phyloP scores from a whole-genome alignment of 64 coral and sea anemone genomes.

The Pachyseris speciosa region DNA sequence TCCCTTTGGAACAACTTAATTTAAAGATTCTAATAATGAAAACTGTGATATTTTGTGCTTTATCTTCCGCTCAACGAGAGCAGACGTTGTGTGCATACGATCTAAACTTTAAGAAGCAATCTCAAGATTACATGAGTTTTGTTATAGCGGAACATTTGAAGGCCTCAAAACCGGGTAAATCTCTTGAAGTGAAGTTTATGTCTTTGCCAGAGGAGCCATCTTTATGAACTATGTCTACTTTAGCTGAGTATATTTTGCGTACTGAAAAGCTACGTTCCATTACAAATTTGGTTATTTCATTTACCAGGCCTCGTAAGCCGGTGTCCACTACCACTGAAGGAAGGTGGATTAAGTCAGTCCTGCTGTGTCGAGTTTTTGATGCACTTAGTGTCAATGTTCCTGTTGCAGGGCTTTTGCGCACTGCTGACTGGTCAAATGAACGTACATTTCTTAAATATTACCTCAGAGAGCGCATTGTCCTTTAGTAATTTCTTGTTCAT shows the following conservation, averaged over 20 bases:
- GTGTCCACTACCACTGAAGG: background rate
- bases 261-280: background rate
- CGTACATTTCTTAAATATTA: too few species aligned
- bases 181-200: conserved; percentile 59
- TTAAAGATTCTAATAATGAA: conserved; percentile 72
- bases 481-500: too few species aligned
- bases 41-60: conserved; percentile 93
- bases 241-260: conserved; percentile 20
- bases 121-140: conserved; percentile 61
- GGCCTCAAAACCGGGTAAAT: conserved; percentile 73
- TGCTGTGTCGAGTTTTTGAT: background rate
- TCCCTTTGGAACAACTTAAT: conserved; percentile 74
- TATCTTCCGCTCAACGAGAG: conserved; percentile 76
- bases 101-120: conserved; percentile 43
- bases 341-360: conserved; percentile 9
- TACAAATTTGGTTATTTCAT: background rate
- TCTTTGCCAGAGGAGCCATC: conserved; percentile 38
- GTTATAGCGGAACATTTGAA: conserved; percentile 53
- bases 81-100: conserved; percentile 86
- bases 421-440: too few species aligned
- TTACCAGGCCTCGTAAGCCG: background rate
- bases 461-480: too few species aligned
- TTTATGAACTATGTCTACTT: conserved; percentile 51
- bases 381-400: too few species aligned
- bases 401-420: too few species aligned